A percentile compares a stretch with the other conserved stretches of the same genome.
These are phyloP conservation scores for Sycophaga agraensis DNA, from an alignment of 1,140 invertebrate genomes.

Conservation along the genomic window DNA sequence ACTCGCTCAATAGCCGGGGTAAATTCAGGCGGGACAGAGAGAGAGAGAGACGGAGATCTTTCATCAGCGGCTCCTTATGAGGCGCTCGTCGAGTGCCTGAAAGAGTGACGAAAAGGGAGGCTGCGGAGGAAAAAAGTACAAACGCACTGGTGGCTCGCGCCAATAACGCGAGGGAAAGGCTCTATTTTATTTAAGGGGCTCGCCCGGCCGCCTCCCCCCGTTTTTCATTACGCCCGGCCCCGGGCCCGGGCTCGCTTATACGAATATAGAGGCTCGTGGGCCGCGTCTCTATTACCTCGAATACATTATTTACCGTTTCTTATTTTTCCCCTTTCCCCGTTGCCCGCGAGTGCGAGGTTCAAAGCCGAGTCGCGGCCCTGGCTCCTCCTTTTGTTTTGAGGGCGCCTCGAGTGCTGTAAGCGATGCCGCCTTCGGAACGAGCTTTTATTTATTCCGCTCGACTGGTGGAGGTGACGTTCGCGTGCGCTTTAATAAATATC, in stretches of 20 bases:
- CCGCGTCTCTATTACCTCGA: slow-evolving; percentile 30
- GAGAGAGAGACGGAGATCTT: neutral
- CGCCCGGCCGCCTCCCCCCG: slow-evolving; percentile 32
- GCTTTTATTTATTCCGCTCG: too few species aligned
- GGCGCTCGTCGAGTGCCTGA: neutral
- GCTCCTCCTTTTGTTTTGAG: too few species aligned
- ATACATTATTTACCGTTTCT: slow-evolving; percentile 56
- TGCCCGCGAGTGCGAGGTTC: neutral
- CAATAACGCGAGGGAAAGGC: slow-evolving; percentile 54
- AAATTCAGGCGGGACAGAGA: too few species aligned
- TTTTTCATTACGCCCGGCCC: slow-evolving; percentile 55
- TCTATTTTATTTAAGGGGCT: slow-evolving; percentile 57
- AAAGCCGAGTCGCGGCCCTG: too few species aligned
- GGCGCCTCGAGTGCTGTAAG: too few species aligned
- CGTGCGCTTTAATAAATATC: too few species aligned
- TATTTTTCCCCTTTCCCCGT: slow-evolving; percentile 36
- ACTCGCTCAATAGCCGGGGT: neutral
- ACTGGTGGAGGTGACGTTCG: too few species aligned
- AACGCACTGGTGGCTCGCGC: slow-evolving; percentile 28
- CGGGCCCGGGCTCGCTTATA: too few species aligned
- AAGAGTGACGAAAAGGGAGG: neutral
- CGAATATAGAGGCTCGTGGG: slow-evolving; percentile 16
- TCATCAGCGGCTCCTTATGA: slow-evolving; percentile 13
- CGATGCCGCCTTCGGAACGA: too few species aligned
- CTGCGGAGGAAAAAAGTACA: slow-evolving; percentile 32